These are phyloP conservation scores for Oryzaephilus surinamensis DNA, from an alignment of 1,140 invertebrate species.

Conservation along the genomic window DNA sequence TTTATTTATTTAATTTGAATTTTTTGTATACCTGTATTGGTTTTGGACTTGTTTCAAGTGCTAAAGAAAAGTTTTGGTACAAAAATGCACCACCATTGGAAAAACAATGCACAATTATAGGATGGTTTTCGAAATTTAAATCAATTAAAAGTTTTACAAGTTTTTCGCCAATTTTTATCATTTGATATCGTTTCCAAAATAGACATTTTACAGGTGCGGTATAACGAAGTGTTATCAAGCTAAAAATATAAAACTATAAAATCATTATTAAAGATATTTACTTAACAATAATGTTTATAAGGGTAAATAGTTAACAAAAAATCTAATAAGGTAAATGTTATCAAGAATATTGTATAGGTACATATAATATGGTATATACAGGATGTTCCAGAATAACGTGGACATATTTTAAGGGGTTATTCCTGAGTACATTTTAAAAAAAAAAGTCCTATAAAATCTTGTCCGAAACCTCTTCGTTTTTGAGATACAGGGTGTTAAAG, in stretches of 20 bases:
- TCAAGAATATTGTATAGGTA: no score
- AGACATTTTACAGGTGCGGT: conserved; percentile 57
- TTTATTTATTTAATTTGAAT: not conserved
- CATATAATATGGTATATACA: no score
- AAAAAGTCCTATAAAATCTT: no score
- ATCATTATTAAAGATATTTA: not conserved
- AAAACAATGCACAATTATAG: conserved; percentile 69
- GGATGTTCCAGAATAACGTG: no score
- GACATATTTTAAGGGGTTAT: no score
- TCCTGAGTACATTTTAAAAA: no score
- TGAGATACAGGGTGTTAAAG: no score
- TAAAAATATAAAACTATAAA: conserved; percentile 32
- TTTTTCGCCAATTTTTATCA: conserved; percentile 50
- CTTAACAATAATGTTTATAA: conserved; percentile 9
- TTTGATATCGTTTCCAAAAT: conserved; percentile 50
- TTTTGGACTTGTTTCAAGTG: conserved; percentile 41
- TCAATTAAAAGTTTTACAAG: conserved; percentile 55
- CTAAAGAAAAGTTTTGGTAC: conserved; percentile 53
- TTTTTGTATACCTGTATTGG: conserved; percentile 35
- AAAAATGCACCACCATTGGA: conserved; percentile 67
- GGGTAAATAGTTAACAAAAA: conserved; percentile 7
- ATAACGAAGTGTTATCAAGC: conserved; percentile 63
- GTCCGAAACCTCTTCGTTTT: no score
- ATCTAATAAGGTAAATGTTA: conserved; percentile 2
- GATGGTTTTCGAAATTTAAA: conserved; percentile 57